A percentile compares a stretch with the other conserved stretches of the same genome.
These are phyloP conservation scores for Batillaria attramentaria DNA, from an alignment of 1,140 invertebrate species.

Conservation along the genomic window DNA sequence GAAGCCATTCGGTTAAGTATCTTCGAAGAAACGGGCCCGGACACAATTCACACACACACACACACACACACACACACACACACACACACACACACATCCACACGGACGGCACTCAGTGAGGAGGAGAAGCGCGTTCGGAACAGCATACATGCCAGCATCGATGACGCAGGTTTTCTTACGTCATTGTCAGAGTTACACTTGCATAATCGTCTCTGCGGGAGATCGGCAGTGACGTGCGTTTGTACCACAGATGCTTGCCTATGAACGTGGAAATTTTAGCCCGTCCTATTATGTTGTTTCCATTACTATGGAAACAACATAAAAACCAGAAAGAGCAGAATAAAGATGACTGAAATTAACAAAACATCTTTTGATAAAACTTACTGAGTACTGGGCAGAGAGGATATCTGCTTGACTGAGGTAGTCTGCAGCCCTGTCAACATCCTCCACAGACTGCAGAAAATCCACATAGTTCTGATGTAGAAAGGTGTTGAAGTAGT, in stretches of 20 bases:
- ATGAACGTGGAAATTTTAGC: too few species aligned
- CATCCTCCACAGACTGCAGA: conserved; percentile 59
- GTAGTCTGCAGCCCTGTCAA: conserved; percentile 64
- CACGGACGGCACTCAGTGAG: too few species aligned
- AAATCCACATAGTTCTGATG: conserved; percentile 72
- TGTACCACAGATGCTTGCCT: too few species aligned
- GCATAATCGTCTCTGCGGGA: too few species aligned
- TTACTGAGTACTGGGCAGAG: conserved; percentile 66
- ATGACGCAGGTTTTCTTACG: too few species aligned
- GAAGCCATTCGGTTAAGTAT: too few species aligned
- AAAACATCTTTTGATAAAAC: conserved; percentile 13
- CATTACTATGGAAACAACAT: neutral
- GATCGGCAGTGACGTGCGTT: too few species aligned
- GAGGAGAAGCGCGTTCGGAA: too few species aligned
- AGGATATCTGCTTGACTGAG: conserved; percentile 68
- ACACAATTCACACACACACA: neutral
- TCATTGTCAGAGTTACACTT: too few species aligned
- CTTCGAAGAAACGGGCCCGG: too few species aligned
- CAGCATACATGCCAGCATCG: too few species aligned
- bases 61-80: neutral
- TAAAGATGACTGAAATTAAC: neutral
- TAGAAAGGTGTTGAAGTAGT: conserved; percentile 67
- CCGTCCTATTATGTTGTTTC: too few species aligned
- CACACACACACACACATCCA: neutral
- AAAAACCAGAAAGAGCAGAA: neutral